Conservation (phyloP, 2,113 vertebrate genomes). For the Petaurus breviceps region DNA sequence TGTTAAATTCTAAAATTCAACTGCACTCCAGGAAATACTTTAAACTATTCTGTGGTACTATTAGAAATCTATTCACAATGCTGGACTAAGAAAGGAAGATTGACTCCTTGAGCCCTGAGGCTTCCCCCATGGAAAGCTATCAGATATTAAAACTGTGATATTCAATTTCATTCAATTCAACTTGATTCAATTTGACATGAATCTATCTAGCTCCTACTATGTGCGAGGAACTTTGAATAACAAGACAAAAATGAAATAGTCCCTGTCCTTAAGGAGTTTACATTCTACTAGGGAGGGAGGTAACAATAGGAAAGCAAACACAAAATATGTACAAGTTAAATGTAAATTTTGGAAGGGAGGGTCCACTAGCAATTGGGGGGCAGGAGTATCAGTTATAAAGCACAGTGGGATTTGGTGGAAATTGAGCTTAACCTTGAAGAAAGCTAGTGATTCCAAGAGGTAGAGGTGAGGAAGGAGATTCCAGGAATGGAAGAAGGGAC, state of each 20-base stretch:
- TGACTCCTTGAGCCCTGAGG: conserved; percentile 2
- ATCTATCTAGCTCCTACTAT: background rate
- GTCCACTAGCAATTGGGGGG: background rate
- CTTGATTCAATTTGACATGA: background rate
- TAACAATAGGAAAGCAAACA: background rate
- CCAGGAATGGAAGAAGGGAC: background rate
- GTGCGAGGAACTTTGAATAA: background rate
- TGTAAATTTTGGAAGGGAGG: background rate
- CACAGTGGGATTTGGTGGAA: background rate
- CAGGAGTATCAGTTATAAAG: background rate
- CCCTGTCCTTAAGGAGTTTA: background rate
- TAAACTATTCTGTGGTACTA: conserved; percentile 30
- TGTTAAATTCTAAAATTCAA: conserved; percentile 16
- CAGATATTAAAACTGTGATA: background rate
- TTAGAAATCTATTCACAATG: conserved; percentile 46
- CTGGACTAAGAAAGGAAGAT: conserved; percentile 66
- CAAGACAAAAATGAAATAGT: background rate
- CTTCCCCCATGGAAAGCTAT: conserved; percentile 50
- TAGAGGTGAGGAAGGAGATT: background rate
- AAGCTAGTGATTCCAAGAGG: background rate
- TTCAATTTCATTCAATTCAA: background rate
- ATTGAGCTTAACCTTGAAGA: background rate
- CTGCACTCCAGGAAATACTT: conserved; percentile 57
- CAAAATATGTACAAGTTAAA: background rate
- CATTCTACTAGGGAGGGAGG: background rate